A percentile compares a stretch with the other conserved stretches of the same genome.
Evolutionary conservation across 2,888 invertebrate genomes (phyloP).

Genomic region (Acleris holmiana): DNA sequence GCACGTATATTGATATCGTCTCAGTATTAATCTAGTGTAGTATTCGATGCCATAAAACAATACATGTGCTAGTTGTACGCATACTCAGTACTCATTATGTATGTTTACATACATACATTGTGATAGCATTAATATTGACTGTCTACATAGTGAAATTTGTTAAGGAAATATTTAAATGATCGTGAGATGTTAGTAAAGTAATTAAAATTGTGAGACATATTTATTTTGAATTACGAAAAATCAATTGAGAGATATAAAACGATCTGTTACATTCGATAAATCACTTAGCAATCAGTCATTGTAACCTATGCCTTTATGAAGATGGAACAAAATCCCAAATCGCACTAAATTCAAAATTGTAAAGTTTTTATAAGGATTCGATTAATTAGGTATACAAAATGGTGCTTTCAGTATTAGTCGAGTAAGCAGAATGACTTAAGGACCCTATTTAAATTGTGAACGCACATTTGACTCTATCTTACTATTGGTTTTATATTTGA

Average conservation of each 20-base stretch:
- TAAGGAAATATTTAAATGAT: constrained; percentile 1
- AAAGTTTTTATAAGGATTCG: constrained; percentile 58
- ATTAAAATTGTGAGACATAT: too few species aligned
- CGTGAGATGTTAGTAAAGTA: too few species aligned
- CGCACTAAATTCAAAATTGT: constrained; percentile 58
- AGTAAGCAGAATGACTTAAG: constrained; percentile 67
- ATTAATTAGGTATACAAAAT: constrained; percentile 60
- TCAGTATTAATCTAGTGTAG: constrained; percentile 77
- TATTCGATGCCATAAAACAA: constrained; percentile 71
- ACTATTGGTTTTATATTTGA: constrained; percentile 32
- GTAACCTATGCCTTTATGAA: constrained; percentile 25
- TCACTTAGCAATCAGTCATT: constrained; percentile 14
- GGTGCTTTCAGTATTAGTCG: constrained; percentile 83
- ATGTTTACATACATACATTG: not conserved
- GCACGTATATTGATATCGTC: constrained; percentile 49
- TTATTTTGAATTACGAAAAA: too few species aligned
- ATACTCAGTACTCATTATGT: constrained; percentile 17
- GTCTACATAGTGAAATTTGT: constrained; percentile 6
- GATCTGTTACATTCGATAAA: constrained; percentile 5
- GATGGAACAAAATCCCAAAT: constrained; percentile 30
- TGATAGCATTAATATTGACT: constrained; percentile 18
- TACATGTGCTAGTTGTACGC: constrained; percentile 46
- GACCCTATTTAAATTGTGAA: constrained; percentile 49
- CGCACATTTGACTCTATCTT: constrained; percentile 60
- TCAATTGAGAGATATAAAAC: not conserved